Evolutionary conservation across 2,888 invertebrate genomes (phyloP).

Genomic region (Coecobrya sp.): DNA sequence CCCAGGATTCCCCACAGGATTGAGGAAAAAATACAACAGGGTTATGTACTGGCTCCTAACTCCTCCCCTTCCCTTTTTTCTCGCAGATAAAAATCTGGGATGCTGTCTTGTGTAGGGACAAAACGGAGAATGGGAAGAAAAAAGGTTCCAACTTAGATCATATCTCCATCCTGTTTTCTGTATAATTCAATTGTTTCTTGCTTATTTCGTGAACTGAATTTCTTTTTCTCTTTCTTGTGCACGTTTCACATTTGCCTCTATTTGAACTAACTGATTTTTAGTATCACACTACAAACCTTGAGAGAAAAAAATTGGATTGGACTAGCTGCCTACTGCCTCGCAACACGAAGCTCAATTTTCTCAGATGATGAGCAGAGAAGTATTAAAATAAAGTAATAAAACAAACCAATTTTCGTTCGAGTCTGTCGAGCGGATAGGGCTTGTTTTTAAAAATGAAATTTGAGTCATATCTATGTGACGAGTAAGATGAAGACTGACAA

Average conservation of each 20-base stretch:
- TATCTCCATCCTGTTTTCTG: slow-evolving; percentile 48
- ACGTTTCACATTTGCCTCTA: slow-evolving; percentile 19
- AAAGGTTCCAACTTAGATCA: slow-evolving; percentile 28
- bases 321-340: too few species aligned
- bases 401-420: not conserved
- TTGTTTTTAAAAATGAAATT: slow-evolving; percentile 25
- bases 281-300: not conserved
- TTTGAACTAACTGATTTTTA: not conserved
- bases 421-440: not conserved
- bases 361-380: not conserved
- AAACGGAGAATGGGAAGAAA: slow-evolving; percentile 1
- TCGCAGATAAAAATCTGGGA: slow-evolving; percentile 64
- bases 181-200: slow-evolving; percentile 71
- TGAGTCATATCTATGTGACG: not conserved
- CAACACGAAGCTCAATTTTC: not conserved
- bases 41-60: slow-evolving; percentile 5
- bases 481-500: not conserved
- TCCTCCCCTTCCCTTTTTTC: slow-evolving; percentile 22
- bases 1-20: slow-evolving; percentile 32
- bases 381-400: slow-evolving; percentile 12
- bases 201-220: slow-evolving; percentile 62
- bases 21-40: not conserved
- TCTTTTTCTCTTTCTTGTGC: not conserved
- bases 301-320: too few species aligned
- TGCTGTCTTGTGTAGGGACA: not conserved